Evolutionary conservation across 1,140 invertebrate genomes (phyloP), one percentile per base, ranked within the genome.

Genomic region (Eulimnadia texana): DNA sequence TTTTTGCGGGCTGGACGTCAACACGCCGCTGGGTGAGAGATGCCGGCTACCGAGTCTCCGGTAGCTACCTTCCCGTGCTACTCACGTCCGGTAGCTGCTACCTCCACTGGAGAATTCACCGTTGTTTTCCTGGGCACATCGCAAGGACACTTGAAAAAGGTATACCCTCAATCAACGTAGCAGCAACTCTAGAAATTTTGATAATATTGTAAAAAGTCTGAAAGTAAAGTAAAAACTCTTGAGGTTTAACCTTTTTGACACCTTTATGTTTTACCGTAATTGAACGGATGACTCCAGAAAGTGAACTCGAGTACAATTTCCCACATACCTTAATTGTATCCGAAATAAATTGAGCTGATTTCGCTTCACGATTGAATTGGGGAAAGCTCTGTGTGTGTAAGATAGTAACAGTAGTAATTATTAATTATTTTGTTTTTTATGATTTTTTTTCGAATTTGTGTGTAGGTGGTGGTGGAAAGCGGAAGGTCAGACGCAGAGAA

Each of bases 391-490:
- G 16, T 42, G 16, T 16, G 16, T 16, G 6, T 9, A 16, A 9
- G 33, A 42, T 16, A 16, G 33, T 9, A 42, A 16, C 33, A 16
- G 16, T 6, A 42, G 33, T 42, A 42, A 42, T 42, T 9, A 9
- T 29, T 57, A 42, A 10, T 42, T 27, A n/a, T 47, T 47, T 47
- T 19, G 3, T 10, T 2, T 47, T 58, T 58, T 33, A 28, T 16
- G 20, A 28, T 56, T 56, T 28, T 23, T 16, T 19, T n/a, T n/a
- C n/a, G n/a, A n/a, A n/a, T n/a, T n/a, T n/a, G n/a, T n/a, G 11
- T 6, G 22, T 77, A 88, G 86, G 82, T 95, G 52, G 89, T 94
- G 1, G 85, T 97, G 11, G 92, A 96, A 72, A 90, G 85, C 64
- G 82, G 83, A 23, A 82, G 78, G 1, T 77, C 82, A 22, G 56